Conservation (phyloP, 2,113 vertebrate species). For the Atherinomorus stipes region DNA sequence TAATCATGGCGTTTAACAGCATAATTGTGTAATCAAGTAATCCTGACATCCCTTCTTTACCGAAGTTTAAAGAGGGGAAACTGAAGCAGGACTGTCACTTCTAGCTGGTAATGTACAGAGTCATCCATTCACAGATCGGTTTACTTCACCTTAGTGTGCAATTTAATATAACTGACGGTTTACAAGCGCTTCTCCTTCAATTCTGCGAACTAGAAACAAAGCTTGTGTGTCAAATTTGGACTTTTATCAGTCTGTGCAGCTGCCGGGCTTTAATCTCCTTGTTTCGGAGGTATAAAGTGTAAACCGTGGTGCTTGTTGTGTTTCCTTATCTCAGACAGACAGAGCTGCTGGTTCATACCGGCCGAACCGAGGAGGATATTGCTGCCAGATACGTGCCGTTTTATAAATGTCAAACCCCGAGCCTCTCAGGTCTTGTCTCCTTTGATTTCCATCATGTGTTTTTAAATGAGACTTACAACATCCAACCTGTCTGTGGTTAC, state of each 20-base stretch:
- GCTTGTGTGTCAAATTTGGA: neutral
- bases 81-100: no score
- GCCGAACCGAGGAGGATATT: conserved; percentile 4
- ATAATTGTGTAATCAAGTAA: no score
- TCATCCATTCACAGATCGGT: neutral
- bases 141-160: neutral
- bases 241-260: conserved; percentile 30
- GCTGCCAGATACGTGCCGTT: conserved; percentile 23
- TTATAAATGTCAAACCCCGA: conserved; percentile 35
- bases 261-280: conserved; percentile 7
- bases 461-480: conserved; percentile 10
- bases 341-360: conserved; percentile 22
- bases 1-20: no score
- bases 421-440: conserved; percentile 20
- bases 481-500: neutral
- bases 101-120: no score
- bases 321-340: conserved; percentile 50
- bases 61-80: no score
- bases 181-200: neutral
- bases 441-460: conserved; percentile 35
- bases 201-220: neutral
- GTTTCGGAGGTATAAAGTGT: conserved; percentile 15
- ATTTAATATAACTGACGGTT: neutral
- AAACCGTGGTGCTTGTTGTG: neutral
- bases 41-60: no score